phyloP scores from a whole-genome alignment of 1,140 invertebrate species.

The Sweltsa coloradensis region DNA sequence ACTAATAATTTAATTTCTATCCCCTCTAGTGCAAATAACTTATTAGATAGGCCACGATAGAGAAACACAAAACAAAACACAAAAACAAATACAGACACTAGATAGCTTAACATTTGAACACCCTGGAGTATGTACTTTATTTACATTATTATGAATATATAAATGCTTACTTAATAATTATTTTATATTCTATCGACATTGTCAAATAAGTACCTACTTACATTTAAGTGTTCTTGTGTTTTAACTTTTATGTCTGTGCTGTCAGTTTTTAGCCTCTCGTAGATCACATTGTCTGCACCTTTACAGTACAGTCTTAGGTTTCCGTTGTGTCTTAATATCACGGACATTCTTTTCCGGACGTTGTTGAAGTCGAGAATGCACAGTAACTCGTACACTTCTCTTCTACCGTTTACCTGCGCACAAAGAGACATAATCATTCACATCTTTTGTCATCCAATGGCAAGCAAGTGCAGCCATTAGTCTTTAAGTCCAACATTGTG shows the following conservation, averaged over 20 bases:
- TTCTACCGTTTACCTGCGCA: slow-evolving; percentile 53
- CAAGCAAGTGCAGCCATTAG: too few relatives aligned
- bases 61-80: too few relatives aligned
- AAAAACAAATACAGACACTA: too few relatives aligned
- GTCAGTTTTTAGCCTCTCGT: slow-evolving; percentile 71
- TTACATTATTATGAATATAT: too few relatives aligned
- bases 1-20: too few relatives aligned
- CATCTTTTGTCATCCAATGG: too few relatives aligned
- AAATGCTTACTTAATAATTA: neutral
- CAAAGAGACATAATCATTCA: slow-evolving; percentile 11
- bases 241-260: slow-evolving; percentile 62
- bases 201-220: slow-evolving; percentile 38
- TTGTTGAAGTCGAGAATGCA: slow-evolving; percentile 99
- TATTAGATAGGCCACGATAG: too few relatives aligned
- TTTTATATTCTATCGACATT: too few relatives aligned
- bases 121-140: too few relatives aligned
- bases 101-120: too few relatives aligned
- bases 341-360: slow-evolving; percentile 97
- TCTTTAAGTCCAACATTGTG: too few relatives aligned
- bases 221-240: slow-evolving; percentile 90
- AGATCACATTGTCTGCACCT: slow-evolving; percentile 97
- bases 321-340: slow-evolving; percentile 79
- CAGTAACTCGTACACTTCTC: slow-evolving; percentile 86
- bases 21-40: too few relatives aligned
- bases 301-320: slow-evolving; percentile 90